Evolutionary conservation across 2,888 invertebrate species (phyloP).

Genomic region (Azorinus chamasolen): DNA sequence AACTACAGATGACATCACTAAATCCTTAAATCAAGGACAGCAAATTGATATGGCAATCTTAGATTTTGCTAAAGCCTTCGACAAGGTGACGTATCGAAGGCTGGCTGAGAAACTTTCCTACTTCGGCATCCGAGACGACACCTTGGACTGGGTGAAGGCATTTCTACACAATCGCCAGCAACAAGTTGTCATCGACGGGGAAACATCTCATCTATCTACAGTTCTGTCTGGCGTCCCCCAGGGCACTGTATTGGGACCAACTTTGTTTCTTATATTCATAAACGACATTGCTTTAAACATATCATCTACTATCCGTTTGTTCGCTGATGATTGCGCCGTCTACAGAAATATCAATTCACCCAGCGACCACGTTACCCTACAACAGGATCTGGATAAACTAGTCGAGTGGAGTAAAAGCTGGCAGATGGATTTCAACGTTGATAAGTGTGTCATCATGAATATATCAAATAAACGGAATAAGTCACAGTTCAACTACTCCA

Average conservation of each 20-base stretch:
- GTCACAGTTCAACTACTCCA: no score
- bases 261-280: constrained; percentile 1
- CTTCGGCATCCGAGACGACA: background rate
- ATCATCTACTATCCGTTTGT: background rate
- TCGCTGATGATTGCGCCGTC: constrained; percentile 7
- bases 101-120: no score
- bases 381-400: background rate
- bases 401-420: no score
- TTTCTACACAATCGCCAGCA: background rate
- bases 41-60: constrained; percentile 36
- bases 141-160: background rate
- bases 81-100: no score
- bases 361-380: background rate
- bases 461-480: background rate
- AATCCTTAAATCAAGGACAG: constrained; percentile 27
- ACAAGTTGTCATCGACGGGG: background rate
- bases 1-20: constrained; percentile 40
- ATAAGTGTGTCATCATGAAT: constrained; percentile 3
- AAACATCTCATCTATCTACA: background rate
- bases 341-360: constrained; percentile 6
- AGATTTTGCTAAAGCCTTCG: constrained; percentile 15
- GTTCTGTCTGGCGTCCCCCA: background rate
- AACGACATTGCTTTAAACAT: background rate
- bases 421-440: no score
- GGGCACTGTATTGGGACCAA: background rate